Conservation (phyloP, 2,113 vertebrate species). For the Promerops cafer region DNA sequence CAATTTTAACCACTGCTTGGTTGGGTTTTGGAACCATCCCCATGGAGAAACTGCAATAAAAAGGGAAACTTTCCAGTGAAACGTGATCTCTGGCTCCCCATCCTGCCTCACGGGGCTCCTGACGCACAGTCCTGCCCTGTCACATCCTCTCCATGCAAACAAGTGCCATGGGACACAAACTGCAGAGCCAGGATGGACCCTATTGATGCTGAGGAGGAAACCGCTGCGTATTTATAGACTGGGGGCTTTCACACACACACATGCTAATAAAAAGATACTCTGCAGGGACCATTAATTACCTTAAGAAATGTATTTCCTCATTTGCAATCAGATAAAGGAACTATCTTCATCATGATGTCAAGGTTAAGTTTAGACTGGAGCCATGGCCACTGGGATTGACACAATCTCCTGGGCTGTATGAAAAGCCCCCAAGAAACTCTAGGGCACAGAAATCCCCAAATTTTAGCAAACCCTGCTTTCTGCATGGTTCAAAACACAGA, state of each 20-base stretch:
- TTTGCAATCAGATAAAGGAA: constrained; percentile 1
- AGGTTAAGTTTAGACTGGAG: neutral
- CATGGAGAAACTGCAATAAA: neutral
- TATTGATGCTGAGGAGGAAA: neutral
- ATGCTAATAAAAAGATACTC: neutral
- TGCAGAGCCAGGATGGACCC: neutral
- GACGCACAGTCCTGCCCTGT: neutral
- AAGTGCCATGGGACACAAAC: neutral
- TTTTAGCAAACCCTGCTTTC: neutral
- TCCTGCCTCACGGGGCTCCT: neutral
- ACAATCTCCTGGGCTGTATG: neutral
- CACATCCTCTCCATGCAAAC: neutral
- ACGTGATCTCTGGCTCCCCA: neutral
- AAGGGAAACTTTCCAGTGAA: neutral
- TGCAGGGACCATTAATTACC: neutral
- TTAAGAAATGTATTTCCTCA: constrained; percentile 21
- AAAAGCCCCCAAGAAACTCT: neutral
- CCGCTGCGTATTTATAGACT: neutral
- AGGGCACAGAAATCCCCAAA: neutral
- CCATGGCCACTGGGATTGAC: neutral
- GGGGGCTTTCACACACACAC: neutral
- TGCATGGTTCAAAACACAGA: neutral
- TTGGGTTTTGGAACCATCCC: neutral
- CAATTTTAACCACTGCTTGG: neutral
- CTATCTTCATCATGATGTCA: neutral